Percentiles rank a stretch among this genome's conserved stretches.
Conservation (phyloP, 1,140 invertebrate genomes). For the Conus ventricosus region DNA sequence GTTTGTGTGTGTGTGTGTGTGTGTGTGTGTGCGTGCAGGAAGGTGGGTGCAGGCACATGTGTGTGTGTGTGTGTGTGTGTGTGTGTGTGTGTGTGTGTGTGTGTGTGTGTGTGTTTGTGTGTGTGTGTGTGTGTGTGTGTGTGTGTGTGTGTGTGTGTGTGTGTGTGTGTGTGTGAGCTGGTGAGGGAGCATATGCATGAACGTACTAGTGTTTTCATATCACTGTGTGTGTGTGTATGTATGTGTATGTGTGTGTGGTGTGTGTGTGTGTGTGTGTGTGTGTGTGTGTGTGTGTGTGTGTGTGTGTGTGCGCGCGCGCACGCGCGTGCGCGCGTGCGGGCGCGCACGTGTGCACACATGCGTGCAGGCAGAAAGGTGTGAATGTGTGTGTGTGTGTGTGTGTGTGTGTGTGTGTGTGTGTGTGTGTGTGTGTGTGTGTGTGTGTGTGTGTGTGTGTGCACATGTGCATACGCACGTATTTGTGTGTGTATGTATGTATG, state of each 20-base stretch:
- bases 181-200: too few relatives aligned
- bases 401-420: constrained; percentile 9
- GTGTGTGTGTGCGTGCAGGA: too few relatives aligned
- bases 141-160: too few relatives aligned
- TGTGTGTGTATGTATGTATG: too few relatives aligned
- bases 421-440: background rate
- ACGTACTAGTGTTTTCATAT: background rate
- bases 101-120: constrained; percentile 20
- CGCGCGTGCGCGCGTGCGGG: background rate
- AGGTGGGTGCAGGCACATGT: too few relatives aligned
- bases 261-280: constrained; percentile 21
- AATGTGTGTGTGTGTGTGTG: background rate
- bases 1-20: too few relatives aligned
- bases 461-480: too few relatives aligned
- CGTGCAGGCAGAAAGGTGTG: background rate
- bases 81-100: background rate
- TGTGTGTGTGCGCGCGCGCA: background rate
- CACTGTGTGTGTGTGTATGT: constrained; percentile 26
- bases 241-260: background rate
- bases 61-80: background rate
- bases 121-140: background rate
- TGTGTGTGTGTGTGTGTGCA: background rate
- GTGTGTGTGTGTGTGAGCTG: too few relatives aligned
- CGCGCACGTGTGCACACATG: background rate
- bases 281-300: background rate